phyloP scores from a whole-genome alignment of 2,113 vertebrate genomes.

The Amblyornis subalaris region DNA sequence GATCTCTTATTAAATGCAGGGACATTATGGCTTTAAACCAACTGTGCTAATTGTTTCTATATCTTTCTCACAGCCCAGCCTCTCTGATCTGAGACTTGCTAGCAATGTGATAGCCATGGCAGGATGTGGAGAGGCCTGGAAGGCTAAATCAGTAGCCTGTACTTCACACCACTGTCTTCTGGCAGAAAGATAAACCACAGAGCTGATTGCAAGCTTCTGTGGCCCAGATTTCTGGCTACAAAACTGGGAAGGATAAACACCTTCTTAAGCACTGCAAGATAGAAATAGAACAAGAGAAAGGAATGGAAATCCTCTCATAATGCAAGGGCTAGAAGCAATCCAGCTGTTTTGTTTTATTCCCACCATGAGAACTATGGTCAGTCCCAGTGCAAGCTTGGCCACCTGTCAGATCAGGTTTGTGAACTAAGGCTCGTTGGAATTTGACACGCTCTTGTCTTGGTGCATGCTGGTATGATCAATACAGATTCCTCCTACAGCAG shows the following conservation, averaged over 20 bases:
- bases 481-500: background rate
- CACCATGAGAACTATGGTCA: background rate
- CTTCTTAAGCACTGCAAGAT: slow-evolving; percentile 6
- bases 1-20: background rate
- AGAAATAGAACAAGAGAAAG: slow-evolving; percentile 30
- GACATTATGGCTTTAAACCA: background rate
- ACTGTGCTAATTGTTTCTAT: background rate
- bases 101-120: background rate
- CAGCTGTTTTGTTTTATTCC: slow-evolving; percentile 58
- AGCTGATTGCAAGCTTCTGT: background rate
- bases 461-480: slow-evolving; percentile 18
- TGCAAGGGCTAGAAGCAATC: slow-evolving; percentile 13
- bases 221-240: slow-evolving; percentile 18
- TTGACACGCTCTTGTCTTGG: slow-evolving; percentile 24
- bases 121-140: background rate
- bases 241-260: slow-evolving; percentile 37
- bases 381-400: slow-evolving; percentile 18
- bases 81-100: background rate
- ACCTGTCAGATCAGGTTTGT: slow-evolving; percentile 57
- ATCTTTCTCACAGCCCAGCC: background rate
- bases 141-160: background rate
- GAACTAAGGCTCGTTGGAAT: slow-evolving; percentile 42
- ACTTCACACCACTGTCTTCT: background rate
- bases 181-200: background rate
- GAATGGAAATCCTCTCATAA: slow-evolving; percentile 33